phyloP scores from a whole-genome alignment of 1,140 invertebrate genomes.

The Eubasilissa regina region DNA sequence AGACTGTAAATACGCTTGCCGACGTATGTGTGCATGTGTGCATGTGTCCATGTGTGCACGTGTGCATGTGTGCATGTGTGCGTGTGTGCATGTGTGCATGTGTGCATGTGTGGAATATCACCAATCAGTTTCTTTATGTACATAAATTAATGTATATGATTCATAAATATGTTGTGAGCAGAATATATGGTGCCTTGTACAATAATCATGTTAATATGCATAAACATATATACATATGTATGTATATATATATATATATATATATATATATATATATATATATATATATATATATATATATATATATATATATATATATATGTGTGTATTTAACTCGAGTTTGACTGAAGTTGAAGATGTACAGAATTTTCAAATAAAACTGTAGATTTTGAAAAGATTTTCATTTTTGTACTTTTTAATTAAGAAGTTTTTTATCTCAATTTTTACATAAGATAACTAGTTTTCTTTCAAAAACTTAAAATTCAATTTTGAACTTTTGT shows the following conservation, averaged over 20 bases:
- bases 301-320: not conserved
- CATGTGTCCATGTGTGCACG: too few relatives aligned
- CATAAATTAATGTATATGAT: slow-evolving; percentile 6
- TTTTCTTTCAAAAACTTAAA: not conserved
- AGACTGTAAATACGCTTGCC: slow-evolving; percentile 19
- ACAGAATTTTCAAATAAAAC: slow-evolving; percentile 42
- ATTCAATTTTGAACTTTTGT: not conserved
- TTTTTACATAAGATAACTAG: not conserved
- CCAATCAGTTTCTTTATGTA: slow-evolving; percentile 19
- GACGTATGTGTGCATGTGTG: slow-evolving; percentile 2
- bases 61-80: too few relatives aligned
- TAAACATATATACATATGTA: slow-evolving; percentile 16
- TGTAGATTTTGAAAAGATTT: slow-evolving; percentile 49
- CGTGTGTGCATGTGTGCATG: too few relatives aligned
- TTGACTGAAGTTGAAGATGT: slow-evolving; percentile 47
- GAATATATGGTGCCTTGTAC: slow-evolving; percentile 60
- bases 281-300: slow-evolving; percentile 19
- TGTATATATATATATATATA: slow-evolving; percentile 7
- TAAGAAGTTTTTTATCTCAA: slow-evolving; percentile 43
- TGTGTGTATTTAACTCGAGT: slow-evolving; percentile 37
- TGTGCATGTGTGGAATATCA: too few relatives aligned
- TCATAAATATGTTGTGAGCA: slow-evolving; percentile 53
- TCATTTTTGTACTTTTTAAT: slow-evolving; percentile 58
- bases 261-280: slow-evolving; percentile 19
- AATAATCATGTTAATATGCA: slow-evolving; percentile 43